phyloP scores from a whole-genome alignment of 2,888 invertebrate genomes.

The Trypoxylon attenuatum region DNA sequence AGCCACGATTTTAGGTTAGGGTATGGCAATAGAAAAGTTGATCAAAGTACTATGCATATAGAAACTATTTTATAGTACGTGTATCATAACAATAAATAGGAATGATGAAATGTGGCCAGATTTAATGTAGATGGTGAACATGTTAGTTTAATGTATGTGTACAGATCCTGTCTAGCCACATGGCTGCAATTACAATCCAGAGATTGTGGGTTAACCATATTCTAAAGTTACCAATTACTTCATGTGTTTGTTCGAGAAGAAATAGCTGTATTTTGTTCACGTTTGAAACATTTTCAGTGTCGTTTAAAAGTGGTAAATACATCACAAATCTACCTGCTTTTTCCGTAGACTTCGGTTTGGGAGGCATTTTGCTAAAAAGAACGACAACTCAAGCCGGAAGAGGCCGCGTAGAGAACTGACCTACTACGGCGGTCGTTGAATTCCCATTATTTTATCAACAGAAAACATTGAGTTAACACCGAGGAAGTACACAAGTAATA shows the following conservation, averaged over 20 bases:
- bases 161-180: constrained; percentile 26
- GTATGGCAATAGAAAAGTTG: not conserved
- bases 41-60: not conserved
- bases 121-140: too few relatives aligned
- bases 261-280: too few relatives aligned
- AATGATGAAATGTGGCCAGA: too few relatives aligned
- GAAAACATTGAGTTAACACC: too few relatives aligned
- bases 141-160: not conserved
- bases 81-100: not conserved
- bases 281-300: not conserved
- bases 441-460: too few relatives aligned
- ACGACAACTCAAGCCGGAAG: constrained; percentile 38
- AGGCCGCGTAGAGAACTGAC: not conserved
- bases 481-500: too few relatives aligned
- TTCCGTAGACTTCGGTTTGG: constrained; percentile 87
- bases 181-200: constrained; percentile 9
- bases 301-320: not conserved
- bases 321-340: constrained; percentile 81
- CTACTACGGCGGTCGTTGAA: constrained; percentile 39
- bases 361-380: constrained; percentile 85
- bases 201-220: not conserved
- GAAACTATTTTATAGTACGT: not conserved
- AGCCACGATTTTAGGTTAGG: not conserved
- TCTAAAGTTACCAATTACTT: not conserved
- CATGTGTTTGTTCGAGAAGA: not conserved